Evolutionary conservation across 2,113 vertebrate species (phyloP), one percentile per base, ranked within the genome.

Genomic region (Caranx ignobilis): DNA sequence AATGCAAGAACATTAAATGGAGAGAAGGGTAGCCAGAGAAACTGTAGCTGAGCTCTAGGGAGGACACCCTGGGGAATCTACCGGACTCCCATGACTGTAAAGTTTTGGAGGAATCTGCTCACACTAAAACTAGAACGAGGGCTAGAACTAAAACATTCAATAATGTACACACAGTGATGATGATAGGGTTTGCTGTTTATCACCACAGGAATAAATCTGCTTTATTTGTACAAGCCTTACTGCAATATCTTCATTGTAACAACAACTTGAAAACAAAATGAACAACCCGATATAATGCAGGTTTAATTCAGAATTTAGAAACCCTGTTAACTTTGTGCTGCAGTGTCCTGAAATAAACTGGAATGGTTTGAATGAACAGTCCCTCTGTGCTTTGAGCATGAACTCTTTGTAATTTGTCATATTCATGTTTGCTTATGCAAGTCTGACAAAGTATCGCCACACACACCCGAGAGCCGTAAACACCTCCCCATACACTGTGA

Each of bases 341-440:
- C 7, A 39, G 39, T 39, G 43, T 55, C 16, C 16, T 56, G 12
- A 72, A 73, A 64, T 15, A 31, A 39, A 35, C 26, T 4, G 9
- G 1, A 37, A 32, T 16, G 18, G 5, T 63, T 34, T 21, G 47
- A 18, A 48, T 18, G 18, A 41, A 31, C 31, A 65, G 43, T 21
- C 3, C 3, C 48, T 55, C 11, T 41, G 19, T 32, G 72, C 37
- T 41, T 34, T 50, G 6, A 74, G 7, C 35, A 55, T 32, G 3
- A 73, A 72, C 41, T 75, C 35, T 76, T 62, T 80, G 66, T 2
- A 60, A 60, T 74, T 81, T 41, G 61, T 79, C 16, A 4, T 66
- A 37, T 54, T n/a, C 26, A 41, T 71, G 80, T 87, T 79, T 72
- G 69, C 59, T 85, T 60, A 39, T 62, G 55, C 26, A 26, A 26